Evolutionary conservation across 2,888 invertebrate species (phyloP).

Genomic region (Drosophila peninsularis): DNA sequence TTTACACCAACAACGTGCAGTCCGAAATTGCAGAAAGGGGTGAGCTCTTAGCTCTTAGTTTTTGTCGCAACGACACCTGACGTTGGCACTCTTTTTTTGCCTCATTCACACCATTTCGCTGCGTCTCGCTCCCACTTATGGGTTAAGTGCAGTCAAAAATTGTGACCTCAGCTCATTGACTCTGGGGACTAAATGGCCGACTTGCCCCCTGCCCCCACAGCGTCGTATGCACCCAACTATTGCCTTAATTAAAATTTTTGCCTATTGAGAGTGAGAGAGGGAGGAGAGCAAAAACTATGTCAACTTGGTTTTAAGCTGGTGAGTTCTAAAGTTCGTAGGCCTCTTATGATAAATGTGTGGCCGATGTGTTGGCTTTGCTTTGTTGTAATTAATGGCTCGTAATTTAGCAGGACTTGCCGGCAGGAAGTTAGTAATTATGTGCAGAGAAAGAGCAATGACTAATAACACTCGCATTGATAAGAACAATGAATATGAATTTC

Average conservation of each 20-base stretch:
- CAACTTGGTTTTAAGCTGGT: constrained; percentile 20
- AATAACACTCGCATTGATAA: constrained; percentile 15
- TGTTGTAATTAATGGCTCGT: constrained; percentile 44
- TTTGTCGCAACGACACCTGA: constrained; percentile 63
- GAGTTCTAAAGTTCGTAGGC: constrained; percentile 46
- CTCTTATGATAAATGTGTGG: constrained; percentile 54
- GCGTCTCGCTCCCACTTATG: constrained; percentile 38
- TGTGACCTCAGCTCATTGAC: constrained; percentile 76
- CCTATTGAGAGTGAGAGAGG: constrained; percentile 17
- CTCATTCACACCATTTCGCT: neutral
- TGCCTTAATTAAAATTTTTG: constrained; percentile 74
- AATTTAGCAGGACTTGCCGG: constrained; percentile 36
- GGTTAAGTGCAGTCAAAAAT: constrained; percentile 57
- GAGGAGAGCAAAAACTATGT: neutral
- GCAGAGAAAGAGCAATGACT: neutral
- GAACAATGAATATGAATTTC: constrained; percentile 6
- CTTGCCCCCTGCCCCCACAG: neutral
- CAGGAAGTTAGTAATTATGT: constrained; percentile 10
- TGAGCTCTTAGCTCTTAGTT: constrained; percentile 21
- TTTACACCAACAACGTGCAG: constrained; percentile 45
- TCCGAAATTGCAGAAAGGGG: neutral
- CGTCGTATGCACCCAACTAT: constrained; percentile 17
- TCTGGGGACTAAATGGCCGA: constrained; percentile 57
- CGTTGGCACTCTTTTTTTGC: constrained; percentile 47
- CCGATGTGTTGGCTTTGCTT: constrained; percentile 7